These are phyloP conservation scores for Helleia helle DNA, from an alignment of 2,888 invertebrate genomes.

Conservation along the genomic window DNA sequence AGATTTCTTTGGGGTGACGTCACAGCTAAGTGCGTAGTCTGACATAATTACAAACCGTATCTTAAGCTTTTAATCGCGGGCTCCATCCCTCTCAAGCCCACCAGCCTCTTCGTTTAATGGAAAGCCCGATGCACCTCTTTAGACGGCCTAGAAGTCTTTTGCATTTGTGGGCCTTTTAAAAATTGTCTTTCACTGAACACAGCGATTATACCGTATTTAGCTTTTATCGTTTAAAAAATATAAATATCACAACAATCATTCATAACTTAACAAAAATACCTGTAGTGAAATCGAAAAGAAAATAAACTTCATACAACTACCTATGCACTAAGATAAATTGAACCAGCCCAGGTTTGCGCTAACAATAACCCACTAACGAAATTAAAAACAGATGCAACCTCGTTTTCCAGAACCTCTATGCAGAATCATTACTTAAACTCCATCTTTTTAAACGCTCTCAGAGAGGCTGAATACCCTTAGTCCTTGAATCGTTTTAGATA, in stretches of 20 bases:
- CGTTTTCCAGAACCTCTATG: constrained; percentile 30
- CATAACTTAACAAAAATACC: constrained; percentile 18
- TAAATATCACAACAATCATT: constrained; percentile 6
- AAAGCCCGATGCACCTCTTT: constrained; percentile 31
- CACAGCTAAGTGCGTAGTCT: constrained; percentile 16
- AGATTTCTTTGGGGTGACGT: constrained; percentile 10
- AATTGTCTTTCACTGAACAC: constrained; percentile 28
- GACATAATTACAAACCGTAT: constrained; percentile 29
- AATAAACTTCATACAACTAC: constrained; percentile 18
- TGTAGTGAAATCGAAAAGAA: constrained; percentile 23
- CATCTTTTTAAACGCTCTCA: constrained; percentile 56
- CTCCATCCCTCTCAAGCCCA: constrained; percentile 26
- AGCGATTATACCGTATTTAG: constrained; percentile 1
- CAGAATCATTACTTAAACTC: constrained; percentile 66
- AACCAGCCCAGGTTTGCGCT: constrained; percentile 23
- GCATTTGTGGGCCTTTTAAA: constrained; percentile 30
- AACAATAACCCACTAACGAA: constrained; percentile 44
- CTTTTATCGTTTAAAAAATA: neutral
- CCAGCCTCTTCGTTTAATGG: constrained; percentile 35
- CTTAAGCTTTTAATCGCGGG: constrained; percentile 39
- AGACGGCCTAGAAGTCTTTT: constrained; percentile 29
- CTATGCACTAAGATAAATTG: constrained; percentile 25
- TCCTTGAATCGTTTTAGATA: constrained; percentile 46
- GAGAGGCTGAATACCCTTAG: constrained; percentile 50
- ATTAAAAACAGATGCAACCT: constrained; percentile 38